Conservation (phyloP, 2,888 invertebrate species). For the Drosophila subquinaria region DNA sequence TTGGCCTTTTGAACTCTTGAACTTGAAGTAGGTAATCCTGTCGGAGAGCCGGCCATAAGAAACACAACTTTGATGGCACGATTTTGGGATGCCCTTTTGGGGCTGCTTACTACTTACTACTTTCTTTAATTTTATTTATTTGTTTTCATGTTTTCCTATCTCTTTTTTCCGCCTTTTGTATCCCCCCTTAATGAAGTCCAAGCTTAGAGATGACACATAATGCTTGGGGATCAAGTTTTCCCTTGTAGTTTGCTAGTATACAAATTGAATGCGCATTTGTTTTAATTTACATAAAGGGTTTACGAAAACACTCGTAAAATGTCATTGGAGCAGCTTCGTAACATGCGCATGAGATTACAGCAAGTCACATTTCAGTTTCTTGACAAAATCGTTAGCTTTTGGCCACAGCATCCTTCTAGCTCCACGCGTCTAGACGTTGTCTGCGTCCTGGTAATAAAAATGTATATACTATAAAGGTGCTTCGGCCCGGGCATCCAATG, state of each 20-base stretch:
- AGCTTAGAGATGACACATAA: slow-evolving; percentile 40
- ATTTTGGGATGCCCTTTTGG: slow-evolving; percentile 21
- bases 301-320: slow-evolving; percentile 65
- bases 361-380: slow-evolving; percentile 52
- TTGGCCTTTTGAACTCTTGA: slow-evolving; percentile 58
- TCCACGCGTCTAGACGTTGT: slow-evolving; percentile 58
- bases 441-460: slow-evolving; percentile 63
- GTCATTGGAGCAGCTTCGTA: slow-evolving; percentile 54
- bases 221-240: slow-evolving; percentile 34
- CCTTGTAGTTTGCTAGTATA: slow-evolving; percentile 29
- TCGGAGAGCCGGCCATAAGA: slow-evolving; percentile 6
- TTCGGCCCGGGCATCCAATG: background rate
- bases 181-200: slow-evolving; percentile 31
- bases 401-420: background rate
- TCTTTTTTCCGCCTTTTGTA: background rate
- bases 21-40: slow-evolving; percentile 48
- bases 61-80: slow-evolving; percentile 9
- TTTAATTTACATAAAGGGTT: slow-evolving; percentile 76
- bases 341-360: slow-evolving; percentile 56
- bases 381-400: slow-evolving; percentile 32
- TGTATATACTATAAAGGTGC: slow-evolving; percentile 59
- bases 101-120: slow-evolving; percentile 32
- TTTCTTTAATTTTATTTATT: slow-evolving; percentile 59
- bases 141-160: slow-evolving; percentile 46
- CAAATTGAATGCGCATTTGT: slow-evolving; percentile 66